A percentile compares a stretch with the other conserved stretches of the same genome.
Conservation (phyloP, 1,140 invertebrate species). For the Zaprionus nigranus region DNA sequence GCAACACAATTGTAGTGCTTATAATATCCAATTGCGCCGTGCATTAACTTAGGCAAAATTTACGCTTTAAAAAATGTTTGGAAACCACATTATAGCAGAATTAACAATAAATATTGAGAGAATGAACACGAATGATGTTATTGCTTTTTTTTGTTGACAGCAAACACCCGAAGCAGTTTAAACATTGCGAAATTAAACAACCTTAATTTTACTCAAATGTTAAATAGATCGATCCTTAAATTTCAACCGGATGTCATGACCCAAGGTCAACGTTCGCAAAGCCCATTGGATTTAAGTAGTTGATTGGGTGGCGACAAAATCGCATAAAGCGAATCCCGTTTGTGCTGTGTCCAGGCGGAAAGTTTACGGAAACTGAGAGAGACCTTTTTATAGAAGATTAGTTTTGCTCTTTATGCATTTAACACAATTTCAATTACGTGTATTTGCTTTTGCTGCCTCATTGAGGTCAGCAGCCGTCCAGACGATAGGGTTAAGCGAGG, state of each 20-base stretch:
- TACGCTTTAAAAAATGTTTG: neutral
- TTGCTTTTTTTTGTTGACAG: neutral
- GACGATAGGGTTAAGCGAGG: constrained; percentile 53
- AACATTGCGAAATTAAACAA: neutral
- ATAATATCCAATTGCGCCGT: neutral
- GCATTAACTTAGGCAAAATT: neutral
- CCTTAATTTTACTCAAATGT: neutral
- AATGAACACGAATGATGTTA: neutral
- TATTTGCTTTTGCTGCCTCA: constrained; percentile 53
- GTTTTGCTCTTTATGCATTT: constrained; percentile 47
- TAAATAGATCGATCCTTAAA: neutral
- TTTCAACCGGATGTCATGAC: neutral
- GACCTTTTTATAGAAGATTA: constrained; percentile 51
- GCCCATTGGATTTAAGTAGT: constrained; percentile 9
- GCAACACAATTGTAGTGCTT: no score
- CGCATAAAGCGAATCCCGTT: constrained; percentile 5
- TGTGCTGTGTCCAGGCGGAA: neutral
- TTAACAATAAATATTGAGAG: no score
- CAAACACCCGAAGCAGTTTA: neutral
- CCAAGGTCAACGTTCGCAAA: neutral
- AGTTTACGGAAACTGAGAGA: neutral
- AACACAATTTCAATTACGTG: constrained; percentile 63
- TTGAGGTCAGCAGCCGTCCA: constrained; percentile 26
- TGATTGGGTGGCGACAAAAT: neutral
- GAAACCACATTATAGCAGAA: neutral